phyloP scores from a whole-genome alignment of 1,140 invertebrate genomes.

The Bombus sibiricus region DNA sequence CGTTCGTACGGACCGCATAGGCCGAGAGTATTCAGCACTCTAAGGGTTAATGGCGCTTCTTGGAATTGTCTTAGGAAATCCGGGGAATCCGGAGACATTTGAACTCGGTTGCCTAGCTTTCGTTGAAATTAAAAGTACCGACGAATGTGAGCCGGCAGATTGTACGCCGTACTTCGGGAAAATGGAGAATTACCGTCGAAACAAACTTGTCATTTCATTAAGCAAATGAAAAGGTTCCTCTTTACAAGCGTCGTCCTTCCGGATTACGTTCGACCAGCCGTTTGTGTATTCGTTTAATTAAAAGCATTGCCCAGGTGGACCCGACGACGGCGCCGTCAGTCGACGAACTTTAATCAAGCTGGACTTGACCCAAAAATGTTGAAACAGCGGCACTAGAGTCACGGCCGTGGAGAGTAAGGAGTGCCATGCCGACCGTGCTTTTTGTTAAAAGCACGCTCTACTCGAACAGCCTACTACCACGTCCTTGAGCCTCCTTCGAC shows the following conservation, averaged over 20 bases:
- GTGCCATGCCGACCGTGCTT: constrained; percentile 50
- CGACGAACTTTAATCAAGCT: constrained; percentile 48
- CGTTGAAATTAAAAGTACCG: constrained; percentile 7
- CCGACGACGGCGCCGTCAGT: not conserved
- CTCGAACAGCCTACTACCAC: not conserved
- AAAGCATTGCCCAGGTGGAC: not conserved
- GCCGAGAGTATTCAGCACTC: too few species aligned
- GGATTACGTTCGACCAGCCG: not conserved
- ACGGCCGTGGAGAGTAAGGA: constrained; percentile 47
- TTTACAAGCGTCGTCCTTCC: not conserved
- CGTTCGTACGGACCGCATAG: too few species aligned
- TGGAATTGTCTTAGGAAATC: not conserved
- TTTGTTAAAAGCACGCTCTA: constrained; percentile 35
- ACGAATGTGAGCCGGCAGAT: not conserved
- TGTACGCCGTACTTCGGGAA: not conserved
- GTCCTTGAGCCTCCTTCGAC: constrained; percentile 41
- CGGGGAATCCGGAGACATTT: not conserved
- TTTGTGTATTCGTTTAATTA: constrained; percentile 31
- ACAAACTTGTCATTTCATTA: constrained; percentile 30
- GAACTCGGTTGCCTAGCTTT: not conserved
- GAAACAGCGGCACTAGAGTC: constrained; percentile 43
- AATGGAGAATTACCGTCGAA: not conserved
- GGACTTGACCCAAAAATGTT: constrained; percentile 58
- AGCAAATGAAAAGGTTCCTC: constrained; percentile 17
- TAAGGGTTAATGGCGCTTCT: not conserved